Percentiles rank a stretch among this genome's conserved stretches.
Evolutionary conservation across 2,888 invertebrate genomes (phyloP).

Genomic region (Bombylius major): DNA sequence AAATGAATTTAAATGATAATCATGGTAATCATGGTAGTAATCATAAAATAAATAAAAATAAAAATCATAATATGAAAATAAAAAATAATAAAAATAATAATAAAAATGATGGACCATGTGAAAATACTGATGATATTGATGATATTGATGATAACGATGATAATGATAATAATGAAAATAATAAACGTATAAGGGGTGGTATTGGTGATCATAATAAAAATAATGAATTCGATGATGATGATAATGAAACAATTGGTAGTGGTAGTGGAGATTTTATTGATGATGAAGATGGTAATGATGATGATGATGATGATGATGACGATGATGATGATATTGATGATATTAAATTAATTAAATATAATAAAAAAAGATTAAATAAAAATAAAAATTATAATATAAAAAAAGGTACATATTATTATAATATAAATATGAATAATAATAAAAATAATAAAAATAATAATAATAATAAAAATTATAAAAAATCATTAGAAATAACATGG

Average conservation of each 20-base stretch:
- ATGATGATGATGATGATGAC: constrained; percentile 3
- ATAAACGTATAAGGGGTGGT: neutral
- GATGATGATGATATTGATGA: constrained; percentile 1
- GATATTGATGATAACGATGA: neutral
- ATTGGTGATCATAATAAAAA: constrained; percentile 2
- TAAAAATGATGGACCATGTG: neutral
- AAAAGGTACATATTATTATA: neutral
- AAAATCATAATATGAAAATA: neutral
- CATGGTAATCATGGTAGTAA: neutral
- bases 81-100: neutral
- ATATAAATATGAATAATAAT: neutral
- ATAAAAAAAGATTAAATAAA: neutral
- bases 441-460: neutral
- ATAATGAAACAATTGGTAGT: constrained; percentile 14
- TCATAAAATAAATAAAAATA: neutral
- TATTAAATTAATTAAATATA: neutral
- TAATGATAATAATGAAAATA: neutral
- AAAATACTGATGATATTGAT: neutral
- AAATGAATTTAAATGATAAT: neutral
- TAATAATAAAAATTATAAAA: neutral
- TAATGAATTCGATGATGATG: constrained; percentile 8
- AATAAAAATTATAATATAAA: neutral
- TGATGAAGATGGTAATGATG: constrained; percentile 4
- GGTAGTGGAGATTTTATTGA: constrained; percentile 19
- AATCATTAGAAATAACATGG: neutral